Evolutionary conservation across 1,140 invertebrate genomes (phyloP), one percentile per base, ranked within the genome.

Genomic region (Anastrepha ludens): DNA sequence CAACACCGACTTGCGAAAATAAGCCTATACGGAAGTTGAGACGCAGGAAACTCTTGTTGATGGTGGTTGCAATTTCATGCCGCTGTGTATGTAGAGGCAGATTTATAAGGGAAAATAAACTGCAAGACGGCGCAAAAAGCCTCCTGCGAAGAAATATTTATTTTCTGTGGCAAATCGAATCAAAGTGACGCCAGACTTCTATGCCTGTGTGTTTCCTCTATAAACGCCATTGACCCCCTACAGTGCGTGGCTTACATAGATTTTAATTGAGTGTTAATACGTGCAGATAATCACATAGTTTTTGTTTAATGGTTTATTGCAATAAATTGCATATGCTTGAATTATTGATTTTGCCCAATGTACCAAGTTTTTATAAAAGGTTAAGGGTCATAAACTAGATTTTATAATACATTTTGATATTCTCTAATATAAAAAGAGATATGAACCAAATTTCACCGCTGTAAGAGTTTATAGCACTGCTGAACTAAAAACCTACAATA

Each of bases 71-170:
- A 47, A n/a, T 55, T 55, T n/a, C 20, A 7, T 81, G 7, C 3
- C 44, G 47, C 55, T 58, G 20, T 81, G 47, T 81, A 20, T 81
- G 74, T 55, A 17, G n/a, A 47, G 17, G 15, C 47, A 20, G 8
- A 17, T 20, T 39, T 4, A 70, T 20, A 6, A 20, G 9, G 50
- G n/a, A 81, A 55, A 29, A n/a, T 81, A 81, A 81, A 81, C 47
- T 55, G 6, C 8, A 7, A 81, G n/a, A 9, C 44, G 6, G 74
- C 47, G 47, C 7, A 81, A 81, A 55, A 20, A 50, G 74, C 74
- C 74, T 81, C 74, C 74, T 81, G 74, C 47, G 74, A 81, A 81
- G 74, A 81, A 81, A 50, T 81, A 20, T 29, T 29, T 20, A 67
- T 67, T 50, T 55, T 41, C 74, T 74, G 47, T 81, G 74, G 55